A percentile compares a stretch with the other conserved stretches of the same genome.
Conservation (phyloP, 2,113 vertebrate species). For the Struthidea cinerea region DNA sequence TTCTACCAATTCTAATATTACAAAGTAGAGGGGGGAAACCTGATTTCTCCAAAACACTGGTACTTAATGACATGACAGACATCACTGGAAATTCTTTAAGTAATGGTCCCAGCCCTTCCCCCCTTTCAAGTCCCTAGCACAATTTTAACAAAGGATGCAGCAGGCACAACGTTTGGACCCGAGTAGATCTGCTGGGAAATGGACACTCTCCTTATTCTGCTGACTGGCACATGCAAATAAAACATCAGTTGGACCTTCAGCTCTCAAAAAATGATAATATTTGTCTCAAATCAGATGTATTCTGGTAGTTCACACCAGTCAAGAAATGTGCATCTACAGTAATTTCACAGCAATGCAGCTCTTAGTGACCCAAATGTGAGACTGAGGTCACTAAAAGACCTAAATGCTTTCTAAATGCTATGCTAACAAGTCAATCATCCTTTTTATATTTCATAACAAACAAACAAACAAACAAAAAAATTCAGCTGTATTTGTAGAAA, state of each 20-base stretch:
- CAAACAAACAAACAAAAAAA: background rate
- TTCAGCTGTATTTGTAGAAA: background rate
- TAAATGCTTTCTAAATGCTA: background rate
- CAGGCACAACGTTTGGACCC: background rate
- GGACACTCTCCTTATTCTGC: background rate
- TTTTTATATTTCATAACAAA: background rate
- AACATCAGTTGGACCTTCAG: background rate
- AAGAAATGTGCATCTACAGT: background rate
- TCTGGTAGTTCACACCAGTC: background rate
- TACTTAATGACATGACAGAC: background rate
- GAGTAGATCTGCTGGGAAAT: background rate
- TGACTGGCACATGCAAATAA: background rate
- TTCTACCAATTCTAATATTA: background rate
- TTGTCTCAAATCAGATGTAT: background rate
- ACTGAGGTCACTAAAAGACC: background rate
- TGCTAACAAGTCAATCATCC: background rate
- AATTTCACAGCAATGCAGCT: background rate
- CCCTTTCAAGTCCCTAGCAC: background rate
- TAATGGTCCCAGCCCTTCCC: rapidly evolving
- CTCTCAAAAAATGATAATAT: background rate
- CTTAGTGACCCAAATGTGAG: rapidly evolving
- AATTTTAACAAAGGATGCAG: background rate
- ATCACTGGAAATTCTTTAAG: background rate
- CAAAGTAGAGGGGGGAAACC: background rate
- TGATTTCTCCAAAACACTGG: background rate